Evolutionary conservation across 2,888 invertebrate species (phyloP).

Genomic region (Caenorhabditis auriculariae): DNA sequence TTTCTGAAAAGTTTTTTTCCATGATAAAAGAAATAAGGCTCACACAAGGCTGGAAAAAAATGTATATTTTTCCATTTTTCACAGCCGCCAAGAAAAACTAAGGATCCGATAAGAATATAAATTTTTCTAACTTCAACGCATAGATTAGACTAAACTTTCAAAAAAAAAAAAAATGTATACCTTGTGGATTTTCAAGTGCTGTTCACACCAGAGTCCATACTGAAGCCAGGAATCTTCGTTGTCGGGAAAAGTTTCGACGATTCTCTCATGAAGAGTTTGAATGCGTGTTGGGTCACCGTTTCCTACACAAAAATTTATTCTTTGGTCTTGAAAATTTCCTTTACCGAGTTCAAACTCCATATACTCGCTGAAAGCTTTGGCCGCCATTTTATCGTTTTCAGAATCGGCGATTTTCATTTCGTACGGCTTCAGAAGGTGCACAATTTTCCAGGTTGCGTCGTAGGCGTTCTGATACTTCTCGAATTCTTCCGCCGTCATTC

Average conservation of each 20-base stretch:
- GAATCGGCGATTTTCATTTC: slow-evolving; percentile 11
- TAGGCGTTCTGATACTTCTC: slow-evolving; percentile 19
- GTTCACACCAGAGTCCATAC: slow-evolving; percentile 40
- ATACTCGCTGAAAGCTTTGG: slow-evolving; percentile 16
- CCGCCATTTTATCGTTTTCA: slow-evolving; percentile 5
- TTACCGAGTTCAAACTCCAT: slow-evolving; percentile 18
- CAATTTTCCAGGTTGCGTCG: too few species aligned
- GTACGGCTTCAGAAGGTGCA: too few species aligned
- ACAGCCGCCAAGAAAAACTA: too few species aligned
- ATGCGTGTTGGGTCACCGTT: slow-evolving; percentile 16
- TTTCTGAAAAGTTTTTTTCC: too few species aligned
- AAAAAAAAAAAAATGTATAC: slow-evolving; percentile 1
- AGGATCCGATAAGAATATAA: too few species aligned
- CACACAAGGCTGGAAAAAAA: too few species aligned
- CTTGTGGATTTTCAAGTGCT: slow-evolving; percentile 30
- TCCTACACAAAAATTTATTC: slow-evolving; percentile 1
- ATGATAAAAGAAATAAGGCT: too few species aligned
- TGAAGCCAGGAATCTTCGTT: slow-evolving; percentile 38
- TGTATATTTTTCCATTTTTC: too few species aligned
- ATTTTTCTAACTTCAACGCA: too few species aligned
- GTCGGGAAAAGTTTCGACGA: slow-evolving; percentile 19
- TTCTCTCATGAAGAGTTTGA: slow-evolving; percentile 35
- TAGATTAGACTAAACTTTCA: background rate
- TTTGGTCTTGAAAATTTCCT: background rate
- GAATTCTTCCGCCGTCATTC: slow-evolving; percentile 18